Conservation (phyloP, 2,888 invertebrate genomes). For the Caenorhabditis becei region DNA sequence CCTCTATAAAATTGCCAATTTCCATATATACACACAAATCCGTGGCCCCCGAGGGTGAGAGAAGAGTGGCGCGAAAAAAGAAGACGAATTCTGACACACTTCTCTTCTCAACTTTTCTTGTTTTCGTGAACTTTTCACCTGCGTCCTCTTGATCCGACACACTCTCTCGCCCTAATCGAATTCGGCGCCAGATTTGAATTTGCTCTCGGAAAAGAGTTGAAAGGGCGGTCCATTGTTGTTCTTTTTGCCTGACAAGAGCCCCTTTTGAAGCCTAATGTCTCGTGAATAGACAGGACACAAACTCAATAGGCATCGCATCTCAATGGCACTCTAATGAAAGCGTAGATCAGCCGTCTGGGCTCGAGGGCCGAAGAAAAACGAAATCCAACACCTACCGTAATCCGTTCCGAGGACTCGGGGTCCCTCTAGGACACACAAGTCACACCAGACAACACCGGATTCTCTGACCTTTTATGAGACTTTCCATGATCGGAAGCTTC, state of each 20-base stretch:
- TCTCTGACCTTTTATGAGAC: too few relatives aligned
- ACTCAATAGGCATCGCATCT: neutral
- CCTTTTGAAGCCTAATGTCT: too few relatives aligned
- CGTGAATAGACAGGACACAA: slow-evolving; percentile 4
- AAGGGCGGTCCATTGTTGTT: slow-evolving; percentile 31
- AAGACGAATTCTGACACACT: slow-evolving; percentile 9
- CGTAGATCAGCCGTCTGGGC: neutral
- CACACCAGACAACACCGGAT: too few relatives aligned
- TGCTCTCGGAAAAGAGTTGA: slow-evolving; percentile 27
- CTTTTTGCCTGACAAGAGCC: slow-evolving; percentile 4
- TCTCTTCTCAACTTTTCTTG: slow-evolving; percentile 7
- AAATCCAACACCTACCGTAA: slow-evolving; percentile 5
- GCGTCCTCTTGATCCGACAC: slow-evolving; percentile 20
- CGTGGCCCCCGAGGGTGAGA: slow-evolving; percentile 12
- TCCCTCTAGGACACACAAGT: too few relatives aligned
- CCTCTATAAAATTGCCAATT: slow-evolving; percentile 39
- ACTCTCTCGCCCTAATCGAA: slow-evolving; percentile 25
- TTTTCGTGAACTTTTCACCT: slow-evolving; percentile 20
- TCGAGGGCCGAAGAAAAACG: neutral
- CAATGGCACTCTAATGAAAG: slow-evolving; percentile 24
- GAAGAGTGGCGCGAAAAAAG: neutral
- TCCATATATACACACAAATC: slow-evolving; percentile 46
- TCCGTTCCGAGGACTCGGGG: too few relatives aligned
- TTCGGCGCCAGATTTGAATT: slow-evolving; percentile 44
- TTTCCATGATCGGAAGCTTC: too few relatives aligned